Percentiles rank a stretch among this genome's conserved stretches.
phyloP scores from a whole-genome alignment of 2,888 invertebrate genomes.

The Drosophila robusta region DNA sequence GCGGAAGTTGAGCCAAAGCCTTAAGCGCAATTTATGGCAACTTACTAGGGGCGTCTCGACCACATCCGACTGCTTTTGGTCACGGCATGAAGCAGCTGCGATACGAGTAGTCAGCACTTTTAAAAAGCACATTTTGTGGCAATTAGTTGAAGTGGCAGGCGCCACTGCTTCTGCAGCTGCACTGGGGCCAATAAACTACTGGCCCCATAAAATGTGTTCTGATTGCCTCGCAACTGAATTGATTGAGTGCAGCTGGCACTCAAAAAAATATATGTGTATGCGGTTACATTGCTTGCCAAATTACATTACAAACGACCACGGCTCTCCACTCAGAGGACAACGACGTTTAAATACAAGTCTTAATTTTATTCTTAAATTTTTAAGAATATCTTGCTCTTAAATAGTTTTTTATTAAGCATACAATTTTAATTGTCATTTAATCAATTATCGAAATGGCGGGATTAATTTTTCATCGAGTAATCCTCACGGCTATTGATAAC shows the following conservation, averaged over 20 bases:
- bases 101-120: slow-evolving; percentile 9
- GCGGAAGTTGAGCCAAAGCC: slow-evolving; percentile 48
- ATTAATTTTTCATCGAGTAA: too few relatives aligned
- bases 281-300: slow-evolving; percentile 6
- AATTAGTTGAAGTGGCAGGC: slow-evolving; percentile 38
- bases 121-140: slow-evolving; percentile 25
- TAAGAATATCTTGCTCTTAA: too few relatives aligned
- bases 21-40: slow-evolving; percentile 40
- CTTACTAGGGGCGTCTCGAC: slow-evolving; percentile 17
- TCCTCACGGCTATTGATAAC: too few relatives aligned
- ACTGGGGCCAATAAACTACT: slow-evolving; percentile 48
- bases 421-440: too few relatives aligned
- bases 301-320: too few relatives aligned
- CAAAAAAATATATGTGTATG: slow-evolving; percentile 14
- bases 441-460: too few relatives aligned
- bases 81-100: slow-evolving; percentile 50
- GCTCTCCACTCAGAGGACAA: neutral
- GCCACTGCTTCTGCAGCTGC: neutral
- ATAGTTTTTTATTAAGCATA: too few relatives aligned
- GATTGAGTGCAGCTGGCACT: slow-evolving; percentile 32
- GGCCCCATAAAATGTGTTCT: slow-evolving; percentile 6
- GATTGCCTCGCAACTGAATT: slow-evolving; percentile 29
- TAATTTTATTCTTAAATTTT: too few relatives aligned
- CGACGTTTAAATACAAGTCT: too few relatives aligned
- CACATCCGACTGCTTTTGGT: slow-evolving; percentile 56